phyloP scores from a whole-genome alignment of 2,888 invertebrate species.

The Urechis unicinctus region DNA sequence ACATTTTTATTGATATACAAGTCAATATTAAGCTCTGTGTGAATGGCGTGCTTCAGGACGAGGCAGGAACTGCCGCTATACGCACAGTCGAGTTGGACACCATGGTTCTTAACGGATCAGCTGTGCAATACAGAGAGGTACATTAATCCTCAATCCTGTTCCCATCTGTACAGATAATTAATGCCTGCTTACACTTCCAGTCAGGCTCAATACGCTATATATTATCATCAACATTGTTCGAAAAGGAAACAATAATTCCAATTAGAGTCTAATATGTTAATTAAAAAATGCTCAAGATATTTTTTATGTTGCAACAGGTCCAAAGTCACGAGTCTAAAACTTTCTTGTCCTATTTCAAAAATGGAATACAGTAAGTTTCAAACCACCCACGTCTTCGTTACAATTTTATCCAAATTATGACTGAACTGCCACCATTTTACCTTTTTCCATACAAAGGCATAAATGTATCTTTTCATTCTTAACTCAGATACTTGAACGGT shows the following conservation, averaged over 20 bases:
- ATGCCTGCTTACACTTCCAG: no score
- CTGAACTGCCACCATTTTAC: no score
- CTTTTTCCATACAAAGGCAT: not conserved
- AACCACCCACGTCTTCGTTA: no score
- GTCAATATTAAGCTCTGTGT: not conserved
- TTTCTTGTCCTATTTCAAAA: slow-evolving; percentile 69
- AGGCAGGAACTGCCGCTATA: slow-evolving; percentile 56
- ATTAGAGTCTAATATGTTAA: no score
- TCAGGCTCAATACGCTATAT: no score
- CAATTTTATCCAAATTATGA: no score
- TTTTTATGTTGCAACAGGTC: slow-evolving; percentile 27
- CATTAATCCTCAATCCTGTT: no score
- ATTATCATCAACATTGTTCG: no score
- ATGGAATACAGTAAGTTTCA: slow-evolving; percentile 54
- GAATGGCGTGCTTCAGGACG: slow-evolving; percentile 47
- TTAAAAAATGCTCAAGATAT: no score
- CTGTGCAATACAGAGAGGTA: slow-evolving; percentile 79
- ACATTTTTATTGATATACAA: no score
- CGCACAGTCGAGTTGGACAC: slow-evolving; percentile 78
- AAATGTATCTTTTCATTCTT: not conserved
- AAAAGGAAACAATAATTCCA: no score
- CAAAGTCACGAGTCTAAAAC: slow-evolving; percentile 76
- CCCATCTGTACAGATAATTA: no score
- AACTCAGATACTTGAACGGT: slow-evolving; percentile 32
- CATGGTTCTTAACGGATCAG: slow-evolving; percentile 69